These are phyloP conservation scores for Nematopogon swammerdamellus DNA, from an alignment of 2,888 invertebrate genomes.

Conservation along the genomic window DNA sequence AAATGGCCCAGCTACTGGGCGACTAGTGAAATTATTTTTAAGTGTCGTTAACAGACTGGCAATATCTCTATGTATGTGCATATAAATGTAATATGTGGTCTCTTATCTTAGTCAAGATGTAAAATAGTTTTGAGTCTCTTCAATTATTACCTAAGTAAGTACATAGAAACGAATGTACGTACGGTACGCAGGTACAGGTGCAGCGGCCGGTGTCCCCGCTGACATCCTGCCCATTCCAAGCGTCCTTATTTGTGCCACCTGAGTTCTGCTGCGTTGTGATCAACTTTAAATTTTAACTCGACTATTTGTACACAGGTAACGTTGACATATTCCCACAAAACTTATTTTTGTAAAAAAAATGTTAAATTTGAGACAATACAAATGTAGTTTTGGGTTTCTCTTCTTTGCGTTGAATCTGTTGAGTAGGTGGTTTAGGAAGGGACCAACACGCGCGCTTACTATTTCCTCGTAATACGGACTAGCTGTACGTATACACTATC, in stretches of 20 bases:
- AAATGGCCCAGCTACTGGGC: conserved; percentile 48
- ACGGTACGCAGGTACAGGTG: not conserved
- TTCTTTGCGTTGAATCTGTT: conserved; percentile 24
- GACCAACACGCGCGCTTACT: conserved; percentile 37
- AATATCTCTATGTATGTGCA: conserved; percentile 52
- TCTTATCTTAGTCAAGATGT: conserved; percentile 55
- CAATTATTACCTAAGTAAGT: conserved; percentile 19
- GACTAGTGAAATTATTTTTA: conserved; percentile 50
- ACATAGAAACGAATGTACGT: not conserved
- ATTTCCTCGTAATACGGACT: not conserved
- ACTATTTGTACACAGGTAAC: conserved; percentile 46
- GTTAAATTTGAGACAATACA: conserved; percentile 49
- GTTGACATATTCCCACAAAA: conserved; percentile 41
- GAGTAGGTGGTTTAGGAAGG: conserved; percentile 34
- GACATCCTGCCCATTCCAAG: not conserved
- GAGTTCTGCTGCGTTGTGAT: conserved; percentile 52
- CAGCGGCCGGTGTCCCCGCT: not conserved
- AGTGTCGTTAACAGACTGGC: conserved; percentile 53
- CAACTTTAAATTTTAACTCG: conserved; percentile 50
- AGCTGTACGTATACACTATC: not conserved
- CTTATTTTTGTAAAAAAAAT: conserved; percentile 51
- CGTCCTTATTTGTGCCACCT: conserved; percentile 33
- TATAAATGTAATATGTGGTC: conserved; percentile 53
- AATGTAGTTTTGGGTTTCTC: conserved; percentile 30
- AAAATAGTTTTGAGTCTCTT: conserved; percentile 55